These are phyloP conservation scores for Anhinga rufa DNA, from an alignment of 2,113 vertebrate species.

Conservation along the genomic window DNA sequence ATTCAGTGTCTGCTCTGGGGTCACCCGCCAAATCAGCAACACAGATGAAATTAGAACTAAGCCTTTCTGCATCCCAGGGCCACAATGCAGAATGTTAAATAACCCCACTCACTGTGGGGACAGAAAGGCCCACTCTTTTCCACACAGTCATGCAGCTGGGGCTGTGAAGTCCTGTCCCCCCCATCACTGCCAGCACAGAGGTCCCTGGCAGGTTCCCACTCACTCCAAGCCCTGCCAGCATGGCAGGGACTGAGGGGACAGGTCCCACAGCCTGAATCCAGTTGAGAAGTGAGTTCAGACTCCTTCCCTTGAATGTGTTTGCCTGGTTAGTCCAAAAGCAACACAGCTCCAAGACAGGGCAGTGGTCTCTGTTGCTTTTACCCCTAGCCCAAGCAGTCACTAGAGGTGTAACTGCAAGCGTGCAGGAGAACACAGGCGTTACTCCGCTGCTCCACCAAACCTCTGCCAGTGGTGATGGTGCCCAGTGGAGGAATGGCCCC, in stretches of 20 bases:
- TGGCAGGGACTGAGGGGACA: fast-evolving
- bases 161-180: background rate
- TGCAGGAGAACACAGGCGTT: background rate
- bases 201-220: fast-evolving
- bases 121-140: background rate
- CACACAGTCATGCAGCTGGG: background rate
- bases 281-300: background rate
- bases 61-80: background rate
- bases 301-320: background rate
- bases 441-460: background rate
- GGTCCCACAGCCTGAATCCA: background rate
- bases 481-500: fast-evolving
- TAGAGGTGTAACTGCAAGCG: background rate
- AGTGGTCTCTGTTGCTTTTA: background rate
- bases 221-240: background rate
- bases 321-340: background rate
- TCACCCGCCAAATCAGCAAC: background rate
- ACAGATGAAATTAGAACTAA: background rate
- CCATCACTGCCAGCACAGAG: fast-evolving
- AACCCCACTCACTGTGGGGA: background rate
- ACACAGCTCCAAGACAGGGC: background rate
- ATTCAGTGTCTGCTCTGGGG: background rate
- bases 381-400: fast-evolving
- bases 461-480: fast-evolving
- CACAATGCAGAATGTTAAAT: background rate